Conservation (phyloP, 2,797 vertebrate genomes). For the Rhinichthys osculus region DNA sequence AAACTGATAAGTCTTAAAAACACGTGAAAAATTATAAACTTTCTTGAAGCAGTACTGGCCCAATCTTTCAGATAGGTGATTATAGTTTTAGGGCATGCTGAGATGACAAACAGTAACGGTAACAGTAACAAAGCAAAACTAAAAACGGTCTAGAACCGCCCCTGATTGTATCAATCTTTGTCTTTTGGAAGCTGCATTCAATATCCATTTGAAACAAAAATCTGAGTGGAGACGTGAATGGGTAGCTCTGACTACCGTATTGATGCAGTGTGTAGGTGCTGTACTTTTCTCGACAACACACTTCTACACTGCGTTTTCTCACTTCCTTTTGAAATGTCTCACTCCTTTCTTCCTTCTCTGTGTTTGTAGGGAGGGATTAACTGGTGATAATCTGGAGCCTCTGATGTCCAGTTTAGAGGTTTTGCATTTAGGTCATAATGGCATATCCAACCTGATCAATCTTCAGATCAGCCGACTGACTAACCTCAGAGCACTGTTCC, state of each 20-base stretch:
- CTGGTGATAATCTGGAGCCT: slow-evolving; percentile 77
- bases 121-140: too few species aligned
- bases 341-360: slow-evolving; percentile 37
- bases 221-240: not conserved
- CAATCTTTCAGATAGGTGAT: too few species aligned
- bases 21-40: too few species aligned
- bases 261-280: not conserved
- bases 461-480: slow-evolving; percentile 88
- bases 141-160: too few species aligned
- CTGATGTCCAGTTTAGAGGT: slow-evolving; percentile 90
- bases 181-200: not conserved
- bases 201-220: not conserved
- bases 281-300: not conserved
- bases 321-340: not conserved
- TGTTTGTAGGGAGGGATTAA: slow-evolving; percentile 74
- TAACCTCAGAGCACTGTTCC: slow-evolving; percentile 87
- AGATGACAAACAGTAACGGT: too few species aligned
- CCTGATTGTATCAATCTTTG: too few species aligned
- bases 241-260: not conserved
- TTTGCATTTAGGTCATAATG: slow-evolving; percentile 89
- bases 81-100: too few species aligned
- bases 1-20: too few species aligned
- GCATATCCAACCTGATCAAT: slow-evolving; percentile 86
- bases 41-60: too few species aligned
- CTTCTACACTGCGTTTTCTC: not conserved